phyloP scores from a whole-genome alignment of 2,797 vertebrate species.

The Betta splendens region DNA sequence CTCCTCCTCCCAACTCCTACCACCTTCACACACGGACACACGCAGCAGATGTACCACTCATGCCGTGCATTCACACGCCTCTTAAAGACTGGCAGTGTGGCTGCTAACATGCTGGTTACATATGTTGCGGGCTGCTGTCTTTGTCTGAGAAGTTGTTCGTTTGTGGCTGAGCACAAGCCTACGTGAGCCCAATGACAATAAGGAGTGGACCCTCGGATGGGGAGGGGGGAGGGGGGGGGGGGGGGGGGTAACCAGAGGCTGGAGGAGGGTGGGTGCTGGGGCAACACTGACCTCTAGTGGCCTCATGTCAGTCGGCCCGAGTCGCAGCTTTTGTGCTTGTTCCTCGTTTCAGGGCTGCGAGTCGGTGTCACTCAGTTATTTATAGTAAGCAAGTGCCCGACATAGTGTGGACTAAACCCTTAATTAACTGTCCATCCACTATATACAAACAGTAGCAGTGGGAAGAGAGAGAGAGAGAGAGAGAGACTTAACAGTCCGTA shows the following conservation, averaged over 20 bases:
- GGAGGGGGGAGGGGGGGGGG: constrained; percentile 35
- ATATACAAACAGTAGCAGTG: not conserved
- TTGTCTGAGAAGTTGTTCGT: constrained; percentile 86
- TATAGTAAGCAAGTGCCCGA: not conserved
- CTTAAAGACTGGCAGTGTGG: constrained; percentile 69
- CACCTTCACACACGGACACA: constrained; percentile 20
- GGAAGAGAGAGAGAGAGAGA: no score
- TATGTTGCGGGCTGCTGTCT: constrained; percentile 81
- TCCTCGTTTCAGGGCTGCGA: not conserved
- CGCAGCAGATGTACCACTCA: constrained; percentile 37
- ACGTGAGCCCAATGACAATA: constrained; percentile 86
- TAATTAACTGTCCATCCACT: not conserved
- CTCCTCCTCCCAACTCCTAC: not conserved
- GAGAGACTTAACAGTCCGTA: no score
- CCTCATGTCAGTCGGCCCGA: no score
- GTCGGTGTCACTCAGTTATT: constrained; percentile 2
- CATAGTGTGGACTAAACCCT: not conserved
- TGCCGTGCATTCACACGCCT: constrained; percentile 61
- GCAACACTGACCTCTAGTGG: constrained; percentile 82
- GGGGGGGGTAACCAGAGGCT: constrained; percentile 31
- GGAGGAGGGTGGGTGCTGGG: constrained; percentile 23
- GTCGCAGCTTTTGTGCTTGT: not conserved
- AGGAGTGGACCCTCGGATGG: constrained; percentile 71
- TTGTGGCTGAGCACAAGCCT: constrained; percentile 77
- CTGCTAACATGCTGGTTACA: constrained; percentile 79